phyloP scores from a whole-genome alignment of 2,797 vertebrate genomes.

The Pelodytes ibericus region DNA sequence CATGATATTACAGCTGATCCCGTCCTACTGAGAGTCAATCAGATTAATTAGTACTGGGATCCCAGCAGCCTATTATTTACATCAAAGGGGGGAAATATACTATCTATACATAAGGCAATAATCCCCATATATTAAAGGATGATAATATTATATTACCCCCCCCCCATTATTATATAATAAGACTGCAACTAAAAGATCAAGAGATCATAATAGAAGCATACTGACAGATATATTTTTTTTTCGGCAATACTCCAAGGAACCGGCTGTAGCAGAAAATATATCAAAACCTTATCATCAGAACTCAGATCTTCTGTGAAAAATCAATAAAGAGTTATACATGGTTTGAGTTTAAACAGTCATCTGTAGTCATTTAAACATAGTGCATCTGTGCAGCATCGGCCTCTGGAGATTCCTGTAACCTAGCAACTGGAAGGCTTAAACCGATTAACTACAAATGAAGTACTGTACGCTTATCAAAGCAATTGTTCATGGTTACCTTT shows the following conservation, averaged over 20 bases:
- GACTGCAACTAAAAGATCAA: slow-evolving; percentile 94
- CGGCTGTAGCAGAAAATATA: slow-evolving; percentile 94
- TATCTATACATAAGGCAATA: slow-evolving; percentile 41
- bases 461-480: slow-evolving; percentile 87
- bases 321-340: slow-evolving; percentile 99
- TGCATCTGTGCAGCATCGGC: slow-evolving; percentile 84
- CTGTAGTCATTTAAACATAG: slow-evolving; percentile 98
- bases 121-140: slow-evolving; percentile 70
- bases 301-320: slow-evolving; percentile 97
- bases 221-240: slow-evolving; percentile 91
- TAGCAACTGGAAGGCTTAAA: slow-evolving; percentile 87
- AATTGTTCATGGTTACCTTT: slow-evolving; percentile 86
- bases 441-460: slow-evolving; percentile 90
- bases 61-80: slow-evolving; percentile 69
- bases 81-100: slow-evolving; percentile 65
- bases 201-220: slow-evolving; percentile 99
- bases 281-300: slow-evolving; percentile 99
- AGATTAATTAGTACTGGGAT: slow-evolving; percentile 90
- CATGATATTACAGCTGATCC: slow-evolving; percentile 83
- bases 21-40: slow-evolving; percentile 86
- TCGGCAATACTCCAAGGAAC: slow-evolving; percentile 89
- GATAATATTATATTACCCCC: slow-evolving; percentile 70
- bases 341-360: slow-evolving; percentile 99
- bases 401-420: slow-evolving; percentile 83
- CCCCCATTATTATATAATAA: slow-evolving; percentile 95